Conservation (phyloP, 1,140 invertebrate genomes). For the Cepaea nemoralis region DNA sequence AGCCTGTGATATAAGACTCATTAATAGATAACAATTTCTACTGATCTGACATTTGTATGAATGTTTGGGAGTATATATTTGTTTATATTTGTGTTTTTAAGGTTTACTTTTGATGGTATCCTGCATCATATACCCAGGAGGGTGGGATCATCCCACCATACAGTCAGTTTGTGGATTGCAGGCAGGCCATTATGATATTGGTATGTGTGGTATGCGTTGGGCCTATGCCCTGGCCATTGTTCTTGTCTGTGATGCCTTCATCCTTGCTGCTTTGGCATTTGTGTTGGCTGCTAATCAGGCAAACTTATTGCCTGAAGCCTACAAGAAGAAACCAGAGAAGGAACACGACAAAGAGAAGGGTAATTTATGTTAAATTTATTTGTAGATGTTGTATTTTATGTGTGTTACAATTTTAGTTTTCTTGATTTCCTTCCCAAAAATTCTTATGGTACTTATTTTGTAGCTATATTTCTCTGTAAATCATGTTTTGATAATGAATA, state of each 20-base stretch:
- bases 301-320: slow-evolving; percentile 57
- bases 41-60: too few species aligned
- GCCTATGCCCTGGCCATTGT: slow-evolving; percentile 94
- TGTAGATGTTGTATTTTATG: too few species aligned
- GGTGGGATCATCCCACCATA: slow-evolving; percentile 88
- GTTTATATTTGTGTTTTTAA: slow-evolving; percentile 43
- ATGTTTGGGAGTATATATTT: too few species aligned
- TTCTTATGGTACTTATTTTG: too few species aligned
- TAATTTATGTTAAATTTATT: slow-evolving; percentile 41
- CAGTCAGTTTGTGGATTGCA: slow-evolving; percentile 87
- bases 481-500: too few species aligned
- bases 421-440: too few species aligned
- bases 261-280: slow-evolving; percentile 91
- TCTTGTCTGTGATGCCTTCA: slow-evolving; percentile 89
- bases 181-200: slow-evolving; percentile 82
- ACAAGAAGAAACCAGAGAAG: too few species aligned
- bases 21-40: too few species aligned
- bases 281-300: slow-evolving; percentile 83
- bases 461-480: too few species aligned
- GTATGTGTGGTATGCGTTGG: slow-evolving; percentile 92
- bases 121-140: slow-evolving; percentile 87
- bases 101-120: slow-evolving; percentile 76
- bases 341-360: slow-evolving; percentile 58
- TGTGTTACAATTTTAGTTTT: too few species aligned
- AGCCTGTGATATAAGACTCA: too few species aligned